A percentile compares a stretch with the other conserved stretches of the same genome.
Evolutionary conservation across 2,797 vertebrate species (phyloP).

Genomic region (Spea hammondii): DNA sequence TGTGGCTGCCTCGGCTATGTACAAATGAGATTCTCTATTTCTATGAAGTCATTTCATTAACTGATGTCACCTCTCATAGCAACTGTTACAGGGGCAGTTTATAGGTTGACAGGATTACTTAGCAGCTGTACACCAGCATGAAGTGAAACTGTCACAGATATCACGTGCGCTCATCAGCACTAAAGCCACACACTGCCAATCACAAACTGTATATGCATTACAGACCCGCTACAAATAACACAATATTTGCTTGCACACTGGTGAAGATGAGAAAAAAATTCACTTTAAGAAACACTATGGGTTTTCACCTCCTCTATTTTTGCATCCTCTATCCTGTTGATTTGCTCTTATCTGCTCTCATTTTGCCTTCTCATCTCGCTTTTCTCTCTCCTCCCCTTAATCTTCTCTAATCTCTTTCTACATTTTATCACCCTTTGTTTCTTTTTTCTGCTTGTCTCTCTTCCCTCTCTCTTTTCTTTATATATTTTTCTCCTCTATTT

Average conservation of each 20-base stretch:
- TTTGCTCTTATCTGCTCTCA: no score
- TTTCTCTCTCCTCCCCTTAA: no score
- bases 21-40: constrained; percentile 55
- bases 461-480: no score
- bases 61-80: constrained; percentile 54
- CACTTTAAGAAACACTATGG: constrained; percentile 35
- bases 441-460: no score
- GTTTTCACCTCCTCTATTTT: no score
- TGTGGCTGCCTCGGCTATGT: constrained; percentile 33
- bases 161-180: constrained; percentile 18
- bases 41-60: constrained; percentile 12
- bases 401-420: no score
- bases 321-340: no score
- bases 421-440: no score
- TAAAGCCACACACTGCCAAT: constrained; percentile 54
- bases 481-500: no score
- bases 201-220: constrained; percentile 40
- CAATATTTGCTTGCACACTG: no score
- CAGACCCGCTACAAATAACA: no score
- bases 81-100: constrained; percentile 54
- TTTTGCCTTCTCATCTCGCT: no score
- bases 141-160: constrained; percentile 33
- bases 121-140: constrained; percentile 33
- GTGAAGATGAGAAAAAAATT: background rate
- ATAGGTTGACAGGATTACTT: constrained; percentile 59